Conservation (phyloP, 1,140 invertebrate genomes). For the Trialeurodes vaporariorum region DNA sequence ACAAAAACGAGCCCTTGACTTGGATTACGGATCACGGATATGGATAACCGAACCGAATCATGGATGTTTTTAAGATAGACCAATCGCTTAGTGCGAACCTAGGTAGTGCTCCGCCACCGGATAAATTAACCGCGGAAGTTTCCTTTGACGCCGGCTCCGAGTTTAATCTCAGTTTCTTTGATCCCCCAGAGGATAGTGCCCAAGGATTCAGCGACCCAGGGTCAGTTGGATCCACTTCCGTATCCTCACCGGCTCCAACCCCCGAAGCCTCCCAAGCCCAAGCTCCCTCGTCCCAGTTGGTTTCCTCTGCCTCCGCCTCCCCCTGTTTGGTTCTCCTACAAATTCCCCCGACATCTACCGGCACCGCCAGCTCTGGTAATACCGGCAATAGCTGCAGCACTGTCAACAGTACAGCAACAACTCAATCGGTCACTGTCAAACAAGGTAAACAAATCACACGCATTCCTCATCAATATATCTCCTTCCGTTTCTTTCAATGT, state of each 20-base stretch:
- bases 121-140: constrained; percentile 45
- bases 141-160: constrained; percentile 57
- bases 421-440: neutral
- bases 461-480: too few species aligned
- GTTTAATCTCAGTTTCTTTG: constrained; percentile 67
- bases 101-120: constrained; percentile 42
- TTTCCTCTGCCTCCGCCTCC: neutral
- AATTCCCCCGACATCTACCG: neutral
- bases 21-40: too few species aligned
- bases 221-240: constrained; percentile 47
- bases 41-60: too few species aligned
- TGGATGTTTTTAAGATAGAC: constrained; percentile 53
- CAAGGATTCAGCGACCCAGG: constrained; percentile 54
- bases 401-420: neutral
- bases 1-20: too few species aligned
- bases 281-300: constrained; percentile 23
- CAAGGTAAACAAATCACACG: too few species aligned
- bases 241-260: constrained; percentile 37
- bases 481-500: too few species aligned
- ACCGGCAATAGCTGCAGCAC: neutral
- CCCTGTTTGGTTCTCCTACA: neutral
- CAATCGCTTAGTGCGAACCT: constrained; percentile 44
- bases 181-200: constrained; percentile 49
- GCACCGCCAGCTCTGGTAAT: neutral
- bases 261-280: constrained; percentile 36